Base-by-base conservation (phyloP, 2,113 vertebrate genomes). In the Microtus pennsylvanicus region DNA sequence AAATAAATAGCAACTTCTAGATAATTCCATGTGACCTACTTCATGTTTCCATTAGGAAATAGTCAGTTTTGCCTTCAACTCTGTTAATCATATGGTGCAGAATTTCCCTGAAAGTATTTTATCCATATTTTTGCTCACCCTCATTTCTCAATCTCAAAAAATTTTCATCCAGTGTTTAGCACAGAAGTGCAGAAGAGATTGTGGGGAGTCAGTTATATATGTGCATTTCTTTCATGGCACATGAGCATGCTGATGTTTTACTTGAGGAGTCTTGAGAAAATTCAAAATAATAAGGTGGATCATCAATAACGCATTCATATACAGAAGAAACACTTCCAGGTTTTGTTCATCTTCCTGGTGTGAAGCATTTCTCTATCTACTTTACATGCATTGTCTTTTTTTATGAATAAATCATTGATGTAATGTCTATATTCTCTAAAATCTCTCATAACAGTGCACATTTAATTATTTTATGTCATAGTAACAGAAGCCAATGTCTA, bases 101-200 rank as follows among this genome's bases (percentile, higher is more conserved):
- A 45, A 24, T 2, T 95, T 82, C 7, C 16, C 17, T 67, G 81
- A 12, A 80, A 94, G 93, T 80, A 8, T 58, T 58, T 91, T 72
- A 38, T 70, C 4, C 42, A 11, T 76, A 72, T 30, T 6, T 85
- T 94, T 95, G 38, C 12, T 81, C 33, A 85, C 17, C 77, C 28
- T 94, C 65, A 90, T 50, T 87, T 61, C 30, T 78, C 58, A 67
- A 11, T 83, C 42, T 52, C 93, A n/a, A 89, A 38, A 88, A 88
- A 90, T 90, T 35, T 96, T 72, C 50, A 81, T 72, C 55, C 45
- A 96, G 38, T 94, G 50, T 92, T 93, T 69, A 80, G 26, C 50
- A 70, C 5, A 67, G 21, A 96, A 93, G 42, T 87, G 4, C 87
- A 93, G 78, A 17, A 55, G 45, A 89, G 45, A 45, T 85, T 45